Conservation (phyloP, 2,888 invertebrate genomes). For the Pycnomerus fuliginosus region DNA sequence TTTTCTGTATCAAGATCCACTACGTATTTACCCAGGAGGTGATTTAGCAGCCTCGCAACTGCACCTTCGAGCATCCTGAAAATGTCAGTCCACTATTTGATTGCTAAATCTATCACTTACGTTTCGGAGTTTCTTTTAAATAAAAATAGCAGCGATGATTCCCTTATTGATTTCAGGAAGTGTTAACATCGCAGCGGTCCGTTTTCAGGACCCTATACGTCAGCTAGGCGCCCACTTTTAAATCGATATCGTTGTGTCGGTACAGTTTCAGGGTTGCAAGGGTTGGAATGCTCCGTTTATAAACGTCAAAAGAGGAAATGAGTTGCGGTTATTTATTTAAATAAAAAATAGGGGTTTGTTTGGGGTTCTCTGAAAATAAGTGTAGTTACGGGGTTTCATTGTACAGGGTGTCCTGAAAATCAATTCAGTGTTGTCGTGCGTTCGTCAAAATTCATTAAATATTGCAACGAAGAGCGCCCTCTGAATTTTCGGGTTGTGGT, state of each 20-base stretch:
- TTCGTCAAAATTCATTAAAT: too few species aligned
- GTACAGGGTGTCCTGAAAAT: too few species aligned
- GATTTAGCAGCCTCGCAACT: conserved; percentile 76
- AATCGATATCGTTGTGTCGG: conserved; percentile 33
- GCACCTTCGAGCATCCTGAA: conserved; percentile 72
- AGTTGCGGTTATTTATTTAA: too few species aligned
- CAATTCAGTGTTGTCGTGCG: too few species aligned
- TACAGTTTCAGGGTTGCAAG: too few species aligned
- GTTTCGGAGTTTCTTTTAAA: conserved; percentile 1
- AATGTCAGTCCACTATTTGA: not conserved
- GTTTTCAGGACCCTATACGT: conserved; percentile 28
- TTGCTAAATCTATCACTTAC: not conserved
- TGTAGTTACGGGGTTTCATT: too few species aligned
- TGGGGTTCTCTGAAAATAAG: too few species aligned
- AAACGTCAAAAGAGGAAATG: too few species aligned
- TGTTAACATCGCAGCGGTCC: conserved; percentile 24
- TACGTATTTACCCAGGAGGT: conserved; percentile 77
- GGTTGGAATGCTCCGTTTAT: too few species aligned
- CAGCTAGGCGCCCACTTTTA: conserved; percentile 33
- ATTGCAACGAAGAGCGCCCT: too few species aligned
- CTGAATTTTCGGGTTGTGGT: too few species aligned
- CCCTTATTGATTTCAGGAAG: conserved; percentile 30
- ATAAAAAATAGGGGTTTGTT: too few species aligned
- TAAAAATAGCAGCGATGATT: not conserved
- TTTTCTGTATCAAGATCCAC: conserved; percentile 81